These are phyloP conservation scores for Dasypolia templi DNA, from an alignment of 2,888 invertebrate species.

Conservation along the genomic window DNA sequence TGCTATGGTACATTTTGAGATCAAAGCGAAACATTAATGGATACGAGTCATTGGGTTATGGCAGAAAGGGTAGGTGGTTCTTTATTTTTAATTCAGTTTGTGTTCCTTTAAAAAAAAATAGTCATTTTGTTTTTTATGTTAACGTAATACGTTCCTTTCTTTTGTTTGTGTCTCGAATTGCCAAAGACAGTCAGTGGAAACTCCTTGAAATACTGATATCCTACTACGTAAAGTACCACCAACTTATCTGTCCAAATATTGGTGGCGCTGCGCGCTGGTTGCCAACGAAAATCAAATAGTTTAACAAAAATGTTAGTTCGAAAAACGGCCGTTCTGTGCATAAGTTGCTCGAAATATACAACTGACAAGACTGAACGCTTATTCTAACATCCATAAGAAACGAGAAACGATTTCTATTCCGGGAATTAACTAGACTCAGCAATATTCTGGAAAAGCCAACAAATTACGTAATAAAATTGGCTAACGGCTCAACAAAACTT, in stretches of 20 bases:
- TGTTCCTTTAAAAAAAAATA: conserved; percentile 15
- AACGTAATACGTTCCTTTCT: not conserved
- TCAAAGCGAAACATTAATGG: conserved; percentile 76
- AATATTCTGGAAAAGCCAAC: not conserved
- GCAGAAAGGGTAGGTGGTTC: conserved; percentile 30
- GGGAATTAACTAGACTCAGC: not conserved
- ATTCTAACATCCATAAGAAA: not conserved
- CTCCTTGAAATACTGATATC: not conserved
- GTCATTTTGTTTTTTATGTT: not conserved
- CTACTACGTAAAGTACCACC: too few species aligned
- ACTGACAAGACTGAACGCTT: not conserved
- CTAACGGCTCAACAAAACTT: not conserved
- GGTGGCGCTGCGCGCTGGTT: too few species aligned
- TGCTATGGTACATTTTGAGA: conserved; percentile 66
- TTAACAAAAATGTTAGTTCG: too few species aligned
- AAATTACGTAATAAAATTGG: not conserved
- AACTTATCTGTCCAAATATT: too few species aligned
- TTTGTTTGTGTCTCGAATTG: not conserved
- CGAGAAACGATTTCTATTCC: too few species aligned
- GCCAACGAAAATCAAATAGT: too few species aligned
- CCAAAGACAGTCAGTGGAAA: not conserved
- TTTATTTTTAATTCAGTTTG: conserved; percentile 44
- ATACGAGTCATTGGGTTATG: conserved; percentile 48
- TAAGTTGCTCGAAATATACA: too few species aligned
- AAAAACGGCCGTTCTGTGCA: too few species aligned